Evolutionary conservation across 2,113 vertebrate genomes (phyloP), one percentile per base, ranked within the genome.

Genomic region (Chaenocephalus aceratus): DNA sequence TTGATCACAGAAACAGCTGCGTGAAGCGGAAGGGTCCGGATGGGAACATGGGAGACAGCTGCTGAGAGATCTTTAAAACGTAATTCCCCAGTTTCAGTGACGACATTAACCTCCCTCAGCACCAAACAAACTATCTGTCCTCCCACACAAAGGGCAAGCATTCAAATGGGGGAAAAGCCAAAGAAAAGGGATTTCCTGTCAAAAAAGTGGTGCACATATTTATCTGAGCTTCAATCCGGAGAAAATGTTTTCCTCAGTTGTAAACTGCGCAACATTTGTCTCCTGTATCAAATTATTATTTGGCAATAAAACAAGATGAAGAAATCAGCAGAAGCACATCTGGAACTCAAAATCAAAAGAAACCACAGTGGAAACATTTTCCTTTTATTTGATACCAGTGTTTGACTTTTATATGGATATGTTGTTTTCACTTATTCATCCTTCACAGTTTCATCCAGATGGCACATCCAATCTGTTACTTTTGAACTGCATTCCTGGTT

Each of bases 331-430:
- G 6, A 46, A 48, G 6, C 8, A 6, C 11, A 66, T 53, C 10
- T 34, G 13, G 6, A 11, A 18, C 5, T 49, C 14, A 66, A 46
- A 18, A 57, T 13, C 45, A 16, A 77, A 84, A 4, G 52, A 67
- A 85, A 78, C 52, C 64, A 86, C 23, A 59, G n/a, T 1, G 46
- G 10, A 23, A 12, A 46, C 45, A 45, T 10, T 10, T 64, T 62
- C 45, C 56, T 75, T 90, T 93, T 90, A 85, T 86, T 90, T 48
- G 9, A 69, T 81, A 84, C 65, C 54, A 81, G 57, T 72, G 69
- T 75, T 82, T n/a, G 26, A 10, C 62, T 85, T 63, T n/a, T 53
- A 77, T 75, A 76, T 75, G 51, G 52, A 85, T 63, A 66, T 66
- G 15, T 36, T 57, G 44, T 52, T 61, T 70, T 71, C 6, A 56